Evolutionary conservation across 1,140 invertebrate species (phyloP), one percentile per base, ranked within the genome.

Genomic region (Aphaenogaster floridana): DNA sequence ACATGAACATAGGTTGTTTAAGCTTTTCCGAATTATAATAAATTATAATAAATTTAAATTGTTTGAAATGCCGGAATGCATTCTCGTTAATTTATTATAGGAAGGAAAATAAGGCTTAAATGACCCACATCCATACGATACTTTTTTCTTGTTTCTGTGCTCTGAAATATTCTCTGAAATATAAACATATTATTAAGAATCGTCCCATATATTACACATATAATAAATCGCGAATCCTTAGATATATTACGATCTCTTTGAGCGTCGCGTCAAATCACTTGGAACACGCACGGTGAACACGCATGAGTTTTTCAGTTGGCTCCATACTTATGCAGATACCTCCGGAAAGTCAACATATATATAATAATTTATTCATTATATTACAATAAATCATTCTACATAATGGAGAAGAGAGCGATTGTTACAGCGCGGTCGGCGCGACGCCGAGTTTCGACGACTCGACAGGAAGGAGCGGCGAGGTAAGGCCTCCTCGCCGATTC

Each of bases 351-450:
- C 89, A 90, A 90, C 89, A 83, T 91, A 91, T 66, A 90, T 69
- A 91, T 91, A 91, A 91, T 91, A 91, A 91, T 91, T 91, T 91
- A 91, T 90, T 91, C 76, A 66, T 91, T 91, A 91, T 91, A 91
- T 91, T 91, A 91, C 90, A 91, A 91, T 91, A 91, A 91, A 72
- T 90, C 89, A 81, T 90, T 90, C 89, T 91, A 91, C 90, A 90
- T 91, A 88, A 85, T 90, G 86, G 50, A 90, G 90, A 86, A 91
- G 86, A 91, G 86, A 90, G 90, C 87, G 90, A 90, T 90, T 89
- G 77, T 69, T 77, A 83, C 86, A 88, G 72, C 87, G 77, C 80
- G 57, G 61, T 89, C 63, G 72, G 50, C 81, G 79, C 81, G 28
- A 28, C 28, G 64, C 87, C 68, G 54, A 64, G 59, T 87, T 59